A percentile compares a stretch with the other conserved stretches of the same genome.
Conservation (phyloP, 2,797 vertebrate genomes). For the Carapus acus region DNA sequence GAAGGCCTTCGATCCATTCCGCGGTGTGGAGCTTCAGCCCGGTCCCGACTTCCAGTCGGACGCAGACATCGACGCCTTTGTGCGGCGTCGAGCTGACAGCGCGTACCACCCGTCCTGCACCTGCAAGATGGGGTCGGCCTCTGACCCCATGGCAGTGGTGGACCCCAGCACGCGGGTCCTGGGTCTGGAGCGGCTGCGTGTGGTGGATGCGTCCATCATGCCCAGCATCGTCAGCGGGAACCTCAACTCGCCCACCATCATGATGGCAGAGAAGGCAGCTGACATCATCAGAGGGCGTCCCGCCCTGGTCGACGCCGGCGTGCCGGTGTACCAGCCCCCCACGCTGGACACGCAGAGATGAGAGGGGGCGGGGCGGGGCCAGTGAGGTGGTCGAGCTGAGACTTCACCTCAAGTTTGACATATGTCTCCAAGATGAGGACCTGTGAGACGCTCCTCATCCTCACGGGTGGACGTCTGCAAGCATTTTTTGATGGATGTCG, state of each 20-base stretch:
- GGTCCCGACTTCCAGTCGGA: constrained; percentile 79
- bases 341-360: constrained; percentile 79
- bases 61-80: constrained; percentile 88
- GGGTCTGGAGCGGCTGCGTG: constrained; percentile 82
- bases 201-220: constrained; percentile 96
- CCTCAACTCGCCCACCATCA: constrained; percentile 92
- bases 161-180: constrained; percentile 81
- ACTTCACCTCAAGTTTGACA: too few species aligned
- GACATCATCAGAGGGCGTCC: constrained; percentile 84
- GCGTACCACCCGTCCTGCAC: constrained; percentile 97
- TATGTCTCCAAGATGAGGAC: too few species aligned
- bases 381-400: too few species aligned
- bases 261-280: constrained; percentile 94
- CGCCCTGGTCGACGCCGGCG: constrained; percentile 67
- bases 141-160: constrained; percentile 81
- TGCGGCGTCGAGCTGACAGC: constrained; percentile 84
- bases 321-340: constrained; percentile 81
- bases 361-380: constrained; percentile 5
- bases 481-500: too few species aligned
- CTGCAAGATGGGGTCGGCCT: constrained; percentile 89
- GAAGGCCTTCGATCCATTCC: constrained; percentile 83
- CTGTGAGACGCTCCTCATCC: too few species aligned
- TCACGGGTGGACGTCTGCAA: too few species aligned
- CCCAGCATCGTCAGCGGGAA: constrained; percentile 95
- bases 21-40: constrained; percentile 83